A percentile compares a stretch with the other conserved stretches of the same genome.
Evolutionary conservation across 2,113 vertebrate genomes (phyloP).

Genomic region (Asarcornis scutulata): DNA sequence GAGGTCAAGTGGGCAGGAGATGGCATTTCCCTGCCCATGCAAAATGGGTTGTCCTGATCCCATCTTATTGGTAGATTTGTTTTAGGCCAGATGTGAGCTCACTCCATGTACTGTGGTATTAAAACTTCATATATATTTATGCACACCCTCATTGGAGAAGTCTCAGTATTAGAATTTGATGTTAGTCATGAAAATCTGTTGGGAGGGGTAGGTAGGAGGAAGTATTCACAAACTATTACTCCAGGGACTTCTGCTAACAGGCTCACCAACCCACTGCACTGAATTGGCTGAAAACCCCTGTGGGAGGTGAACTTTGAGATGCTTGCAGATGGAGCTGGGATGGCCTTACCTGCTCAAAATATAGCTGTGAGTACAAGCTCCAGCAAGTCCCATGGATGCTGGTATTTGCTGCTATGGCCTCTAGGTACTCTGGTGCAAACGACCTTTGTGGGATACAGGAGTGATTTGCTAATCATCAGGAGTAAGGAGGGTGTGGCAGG

Average conservation of each 20-base stretch:
- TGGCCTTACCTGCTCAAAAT: neutral
- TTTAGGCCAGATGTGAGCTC: neutral
- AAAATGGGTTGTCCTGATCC: neutral
- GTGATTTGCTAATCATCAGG: neutral
- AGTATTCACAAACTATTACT: neutral
- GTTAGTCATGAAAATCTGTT: neutral
- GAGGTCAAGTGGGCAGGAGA: neutral
- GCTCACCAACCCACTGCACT: neutral
- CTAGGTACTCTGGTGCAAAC: neutral
- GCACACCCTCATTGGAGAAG: neutral
- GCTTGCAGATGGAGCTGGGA: neutral
- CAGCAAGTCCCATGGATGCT: neutral
- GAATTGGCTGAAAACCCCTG: fast-evolving
- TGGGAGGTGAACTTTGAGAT: neutral
- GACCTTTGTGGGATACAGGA: neutral
- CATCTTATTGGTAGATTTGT: neutral
- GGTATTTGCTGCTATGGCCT: neutral
- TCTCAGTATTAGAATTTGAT: neutral
- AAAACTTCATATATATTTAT: fast-evolving
- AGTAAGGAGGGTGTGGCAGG: neutral
- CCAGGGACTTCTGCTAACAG: neutral
- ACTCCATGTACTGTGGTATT: neutral
- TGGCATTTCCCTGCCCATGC: neutral
- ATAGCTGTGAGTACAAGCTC: neutral
- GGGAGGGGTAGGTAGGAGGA: neutral